phyloP scores from a whole-genome alignment of 2,113 vertebrate genomes.

The Narcine bancroftii region DNA sequence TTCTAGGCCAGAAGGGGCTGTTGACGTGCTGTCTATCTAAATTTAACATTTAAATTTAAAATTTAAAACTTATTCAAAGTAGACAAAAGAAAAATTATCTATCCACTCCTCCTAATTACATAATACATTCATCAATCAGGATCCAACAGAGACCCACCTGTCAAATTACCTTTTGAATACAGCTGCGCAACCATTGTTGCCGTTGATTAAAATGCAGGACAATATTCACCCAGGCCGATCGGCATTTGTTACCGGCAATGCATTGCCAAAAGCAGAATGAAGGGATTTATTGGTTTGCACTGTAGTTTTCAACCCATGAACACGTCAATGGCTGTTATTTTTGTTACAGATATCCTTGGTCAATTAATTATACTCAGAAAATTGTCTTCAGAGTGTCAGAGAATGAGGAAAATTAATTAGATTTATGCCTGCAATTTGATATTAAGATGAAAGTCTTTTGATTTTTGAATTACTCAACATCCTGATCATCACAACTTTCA shows the following conservation, averaged over 20 bases:
- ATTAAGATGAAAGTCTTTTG: background rate
- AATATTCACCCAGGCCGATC: background rate
- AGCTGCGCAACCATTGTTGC: background rate
- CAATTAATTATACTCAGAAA: background rate
- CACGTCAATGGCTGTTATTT: background rate
- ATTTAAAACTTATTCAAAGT: background rate
- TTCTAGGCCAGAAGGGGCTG: too few species aligned
- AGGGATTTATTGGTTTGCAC: background rate
- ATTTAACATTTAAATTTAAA: too few species aligned
- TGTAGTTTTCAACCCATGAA: background rate
- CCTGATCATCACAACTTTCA: background rate
- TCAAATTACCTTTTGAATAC: background rate
- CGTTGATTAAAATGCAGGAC: background rate
- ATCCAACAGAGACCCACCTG: background rate
- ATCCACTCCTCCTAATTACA: background rate
- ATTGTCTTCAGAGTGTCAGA: background rate
- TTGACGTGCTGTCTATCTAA: too few species aligned
- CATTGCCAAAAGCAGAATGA: background rate
- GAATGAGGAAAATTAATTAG: constrained; percentile 10
- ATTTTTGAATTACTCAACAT: background rate
- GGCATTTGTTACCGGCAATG: background rate
- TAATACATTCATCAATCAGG: background rate
- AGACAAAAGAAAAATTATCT: background rate
- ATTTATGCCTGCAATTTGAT: constrained; percentile 13
- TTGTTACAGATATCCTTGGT: background rate